Evolutionary conservation across 2,888 invertebrate genomes (phyloP).

Genomic region (Drosophila mercatorum): DNA sequence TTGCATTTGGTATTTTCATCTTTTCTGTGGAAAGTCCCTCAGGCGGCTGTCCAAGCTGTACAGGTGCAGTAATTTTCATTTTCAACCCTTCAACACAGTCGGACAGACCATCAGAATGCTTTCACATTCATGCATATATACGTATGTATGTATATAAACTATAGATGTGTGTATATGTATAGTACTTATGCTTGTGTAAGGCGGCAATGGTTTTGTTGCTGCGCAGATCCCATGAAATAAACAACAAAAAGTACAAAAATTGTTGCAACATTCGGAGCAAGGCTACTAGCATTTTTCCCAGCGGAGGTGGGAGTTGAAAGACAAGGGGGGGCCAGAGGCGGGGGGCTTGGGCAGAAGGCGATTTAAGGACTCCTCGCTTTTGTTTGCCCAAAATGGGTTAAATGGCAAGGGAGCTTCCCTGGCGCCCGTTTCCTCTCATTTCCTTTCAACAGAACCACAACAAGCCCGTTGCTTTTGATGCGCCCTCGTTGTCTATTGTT

Average conservation of each 20-base stretch:
- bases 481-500: slow-evolving; percentile 53
- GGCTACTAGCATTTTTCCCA: slow-evolving; percentile 49
- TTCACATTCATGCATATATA: slow-evolving; percentile 30
- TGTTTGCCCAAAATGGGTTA: slow-evolving; percentile 63
- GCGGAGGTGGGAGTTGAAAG: slow-evolving; percentile 18
- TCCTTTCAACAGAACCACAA: slow-evolving; percentile 55
- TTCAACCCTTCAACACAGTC: slow-evolving; percentile 62
- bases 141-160: slow-evolving; percentile 3
- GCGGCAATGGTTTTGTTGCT: slow-evolving; percentile 43
- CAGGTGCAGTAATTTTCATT: slow-evolving; percentile 67
- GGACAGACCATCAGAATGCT: slow-evolving; percentile 44
- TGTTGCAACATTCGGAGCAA: slow-evolving; percentile 70
- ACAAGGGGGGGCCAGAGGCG: neutral
- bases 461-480: slow-evolving; percentile 54
- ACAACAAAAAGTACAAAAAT: slow-evolving; percentile 55
- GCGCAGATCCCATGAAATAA: slow-evolving; percentile 52
- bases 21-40: slow-evolving; percentile 51
- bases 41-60: slow-evolving; percentile 53
- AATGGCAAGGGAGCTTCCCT: slow-evolving; percentile 51
- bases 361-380: slow-evolving; percentile 58
- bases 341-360: slow-evolving; percentile 16
- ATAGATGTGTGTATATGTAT: slow-evolving; percentile 8
- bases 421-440: slow-evolving; percentile 58
- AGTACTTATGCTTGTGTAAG: slow-evolving; percentile 25
- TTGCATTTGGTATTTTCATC: slow-evolving; percentile 34